Base-by-base conservation (phyloP, 2,113 vertebrate species). In the Pseudorasbora parva region DNA sequence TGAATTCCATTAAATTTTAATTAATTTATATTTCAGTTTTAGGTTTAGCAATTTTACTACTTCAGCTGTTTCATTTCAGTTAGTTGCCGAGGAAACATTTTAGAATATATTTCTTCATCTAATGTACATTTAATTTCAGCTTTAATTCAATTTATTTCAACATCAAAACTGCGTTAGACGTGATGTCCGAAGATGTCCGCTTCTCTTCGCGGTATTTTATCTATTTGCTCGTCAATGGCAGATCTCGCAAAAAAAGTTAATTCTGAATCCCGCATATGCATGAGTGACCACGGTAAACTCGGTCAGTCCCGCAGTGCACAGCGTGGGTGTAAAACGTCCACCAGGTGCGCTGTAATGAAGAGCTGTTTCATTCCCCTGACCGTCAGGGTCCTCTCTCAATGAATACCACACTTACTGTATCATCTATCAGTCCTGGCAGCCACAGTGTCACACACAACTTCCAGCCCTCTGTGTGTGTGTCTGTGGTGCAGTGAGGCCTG, bases 401-500 rank as follows among this genome's bases (percentile, higher is more conserved):
- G 84, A 90, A 86, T 94, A 93, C 94, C 94, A 91, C 92, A 91
- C 95, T 95, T 93, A 86, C 85, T 68, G 69, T 95, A 94, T 95
- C 95, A 96, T 96, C 95, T 95, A 95, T 96, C 95, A 95, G 95
- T 94, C 92, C 93, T 95, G 94, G 94, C 95, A 95, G 94, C 94
- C 95, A 95, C 95, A 95, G 43, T 30, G 79, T 94, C 94, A 95
- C 96, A 96, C 94, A 94, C 94, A 81, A 94, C 80, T 94, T 95
- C 94, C 95, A 95, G 93, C 93, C 94, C 93, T 94, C 93, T 93
- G 92, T 95, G 94, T 95, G 94, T 94, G 92, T 59, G 25, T 83
- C 71, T 66, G 75, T 72, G 51, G 78, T 76, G 68, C 21, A 73
- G 75, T 71, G 23, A 84, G 76, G 83, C 76, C 75, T 59, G 47